Conservation (phyloP, 2,888 invertebrate species). For the Phengaris arion region DNA sequence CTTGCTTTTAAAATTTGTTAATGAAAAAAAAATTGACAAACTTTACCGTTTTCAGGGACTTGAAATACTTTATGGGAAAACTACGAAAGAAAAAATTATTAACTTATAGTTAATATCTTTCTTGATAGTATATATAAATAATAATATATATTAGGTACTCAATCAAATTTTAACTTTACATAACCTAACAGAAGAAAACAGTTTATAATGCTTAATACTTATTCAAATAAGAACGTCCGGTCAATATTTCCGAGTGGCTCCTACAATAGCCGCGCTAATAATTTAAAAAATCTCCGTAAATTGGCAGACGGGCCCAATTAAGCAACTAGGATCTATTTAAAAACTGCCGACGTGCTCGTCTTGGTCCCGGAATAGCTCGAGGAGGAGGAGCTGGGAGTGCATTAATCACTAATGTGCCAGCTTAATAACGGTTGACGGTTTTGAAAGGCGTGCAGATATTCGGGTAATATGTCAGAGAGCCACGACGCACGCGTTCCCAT, state of each 20-base stretch:
- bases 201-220: background rate
- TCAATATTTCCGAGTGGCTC: background rate
- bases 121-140: too few species aligned
- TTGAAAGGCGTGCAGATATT: slow-evolving; percentile 65
- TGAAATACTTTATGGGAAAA: too few species aligned
- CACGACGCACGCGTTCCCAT: slow-evolving; percentile 33
- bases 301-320: slow-evolving; percentile 11
- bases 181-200: background rate
- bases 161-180: too few species aligned
- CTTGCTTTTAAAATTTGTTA: too few species aligned
- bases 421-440: slow-evolving; percentile 68
- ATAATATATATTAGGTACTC: too few species aligned
- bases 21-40: too few species aligned
- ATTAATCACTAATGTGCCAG: slow-evolving; percentile 45
- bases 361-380: slow-evolving; percentile 23
- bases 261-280: background rate
- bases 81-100: too few species aligned
- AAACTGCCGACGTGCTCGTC: slow-evolving; percentile 14
- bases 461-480: slow-evolving; percentile 36
- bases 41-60: too few species aligned
- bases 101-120: too few species aligned
- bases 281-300: slow-evolving; percentile 27
- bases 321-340: slow-evolving; percentile 26
- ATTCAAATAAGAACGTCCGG: background rate
- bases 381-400: slow-evolving; percentile 30